These are phyloP conservation scores for Tipula vernalis DNA, from an alignment of 2,888 invertebrate species.

Conservation along the genomic window DNA sequence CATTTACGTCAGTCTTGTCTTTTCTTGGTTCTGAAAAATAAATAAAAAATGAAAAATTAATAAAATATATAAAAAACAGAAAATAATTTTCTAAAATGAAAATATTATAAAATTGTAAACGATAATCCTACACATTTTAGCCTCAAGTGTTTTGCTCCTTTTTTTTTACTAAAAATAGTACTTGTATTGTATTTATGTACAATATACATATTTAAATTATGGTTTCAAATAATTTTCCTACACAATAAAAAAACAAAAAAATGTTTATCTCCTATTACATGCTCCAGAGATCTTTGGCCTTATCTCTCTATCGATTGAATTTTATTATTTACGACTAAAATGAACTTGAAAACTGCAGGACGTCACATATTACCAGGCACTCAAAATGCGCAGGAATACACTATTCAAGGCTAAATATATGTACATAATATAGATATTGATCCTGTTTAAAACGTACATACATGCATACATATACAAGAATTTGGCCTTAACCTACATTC, in stretches of 20 bases:
- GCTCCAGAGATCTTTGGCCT: no score
- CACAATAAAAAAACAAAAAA: not conserved
- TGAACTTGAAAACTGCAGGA: not conserved
- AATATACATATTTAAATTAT: no score
- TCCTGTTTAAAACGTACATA: not conserved
- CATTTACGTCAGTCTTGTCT: slow-evolving; percentile 69
- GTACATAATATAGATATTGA: not conserved
- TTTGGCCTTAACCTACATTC: not conserved
- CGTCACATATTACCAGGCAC: not conserved
- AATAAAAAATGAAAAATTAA: slow-evolving; percentile 18
- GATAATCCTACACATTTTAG: not conserved
- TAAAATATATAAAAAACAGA: not conserved
- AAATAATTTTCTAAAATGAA: slow-evolving; percentile 10
- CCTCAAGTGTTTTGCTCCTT: not conserved
- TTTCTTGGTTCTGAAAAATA: slow-evolving; percentile 76
- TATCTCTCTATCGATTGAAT: not conserved
- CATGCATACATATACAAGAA: no score
- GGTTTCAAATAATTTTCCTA: not conserved
- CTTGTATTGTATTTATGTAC: not conserved
- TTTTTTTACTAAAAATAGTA: not conserved
- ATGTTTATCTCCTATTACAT: no score
- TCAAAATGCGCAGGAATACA: not conserved
- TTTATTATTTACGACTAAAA: not conserved
- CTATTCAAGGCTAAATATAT: not conserved
- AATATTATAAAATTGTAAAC: not conserved